A percentile compares a stretch with the other conserved stretches of the same genome.
Conservation (phyloP, 2,797 vertebrate species). For the Cyprinella venusta region DNA sequence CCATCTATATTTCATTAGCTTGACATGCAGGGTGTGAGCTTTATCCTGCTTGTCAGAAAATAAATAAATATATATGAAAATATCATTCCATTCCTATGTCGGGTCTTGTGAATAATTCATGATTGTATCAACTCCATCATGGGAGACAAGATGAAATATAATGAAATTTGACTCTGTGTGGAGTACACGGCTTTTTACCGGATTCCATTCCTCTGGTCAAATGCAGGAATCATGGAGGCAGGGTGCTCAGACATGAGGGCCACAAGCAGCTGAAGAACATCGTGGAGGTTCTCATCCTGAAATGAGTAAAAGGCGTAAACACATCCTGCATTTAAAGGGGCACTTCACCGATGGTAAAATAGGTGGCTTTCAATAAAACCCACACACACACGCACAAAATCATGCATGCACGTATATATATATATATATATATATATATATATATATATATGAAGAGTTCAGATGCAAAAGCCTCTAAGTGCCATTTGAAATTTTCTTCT, state of each 20-base stretch:
- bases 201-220: slow-evolving; percentile 96
- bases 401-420: too few relatives aligned
- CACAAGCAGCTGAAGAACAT: slow-evolving; percentile 94
- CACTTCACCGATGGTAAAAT: background rate
- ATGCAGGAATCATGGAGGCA: slow-evolving; percentile 92
- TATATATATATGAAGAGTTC: too few relatives aligned
- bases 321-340: background rate
- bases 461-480: too few relatives aligned
- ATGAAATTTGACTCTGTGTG: slow-evolving; percentile 28
- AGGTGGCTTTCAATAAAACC: background rate
- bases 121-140: slow-evolving; percentile 39
- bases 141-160: slow-evolving; percentile 33
- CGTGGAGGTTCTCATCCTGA: slow-evolving; percentile 97
- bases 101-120: slow-evolving; percentile 67
- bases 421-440: too few relatives aligned
- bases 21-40: slow-evolving; percentile 54
- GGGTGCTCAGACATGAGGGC: slow-evolving; percentile 97
- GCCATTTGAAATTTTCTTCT: too few relatives aligned
- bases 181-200: slow-evolving; percentile 76
- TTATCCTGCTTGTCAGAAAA: slow-evolving; percentile 61
- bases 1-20: slow-evolving; percentile 66
- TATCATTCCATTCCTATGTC: slow-evolving; percentile 57
- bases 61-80: slow-evolving; percentile 68
- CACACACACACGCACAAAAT: too few relatives aligned
- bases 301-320: slow-evolving; percentile 30